Evolutionary conservation across 1,140 invertebrate species (phyloP).

Genomic region (Fragariocoptes setiger): DNA sequence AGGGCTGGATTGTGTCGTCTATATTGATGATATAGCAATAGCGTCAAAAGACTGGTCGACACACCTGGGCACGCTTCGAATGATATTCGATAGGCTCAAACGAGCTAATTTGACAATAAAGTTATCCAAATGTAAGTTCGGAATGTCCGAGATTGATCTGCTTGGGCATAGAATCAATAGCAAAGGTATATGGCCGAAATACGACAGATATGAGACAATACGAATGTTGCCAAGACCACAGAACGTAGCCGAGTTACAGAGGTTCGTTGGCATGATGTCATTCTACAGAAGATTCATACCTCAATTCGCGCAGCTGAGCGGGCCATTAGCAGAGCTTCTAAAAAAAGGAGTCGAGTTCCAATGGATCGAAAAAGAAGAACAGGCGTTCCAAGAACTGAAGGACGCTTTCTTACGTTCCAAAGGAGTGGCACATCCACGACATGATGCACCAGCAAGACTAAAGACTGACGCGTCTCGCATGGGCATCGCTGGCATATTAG

Average conservation of each 20-base stretch:
- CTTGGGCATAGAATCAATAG: background rate
- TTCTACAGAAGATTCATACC: conserved; percentile 1
- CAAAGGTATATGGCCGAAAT: background rate
- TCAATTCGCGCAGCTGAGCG: background rate
- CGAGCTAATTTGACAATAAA: background rate
- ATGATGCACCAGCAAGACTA: background rate
- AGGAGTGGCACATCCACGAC: background rate
- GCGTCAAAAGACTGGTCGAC: background rate
- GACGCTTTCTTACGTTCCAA: background rate
- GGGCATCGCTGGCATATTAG: background rate
- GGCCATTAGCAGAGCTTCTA: background rate
- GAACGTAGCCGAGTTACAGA: background rate
- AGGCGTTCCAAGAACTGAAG: conserved; percentile 10
- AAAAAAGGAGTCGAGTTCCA: conserved; percentile 14
- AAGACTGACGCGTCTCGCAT: background rate
- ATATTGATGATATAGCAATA: background rate
- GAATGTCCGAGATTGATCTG: background rate
- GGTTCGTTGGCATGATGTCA: background rate
- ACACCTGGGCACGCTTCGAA: background rate
- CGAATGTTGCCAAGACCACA: background rate
- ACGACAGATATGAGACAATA: background rate
- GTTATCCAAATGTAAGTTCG: background rate
- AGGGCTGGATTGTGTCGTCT: background rate
- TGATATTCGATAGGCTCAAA: background rate
- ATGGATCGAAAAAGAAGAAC: conserved; percentile 14